Conservation (phyloP, 1,140 invertebrate species). For the Theocolax elegans region DNA sequence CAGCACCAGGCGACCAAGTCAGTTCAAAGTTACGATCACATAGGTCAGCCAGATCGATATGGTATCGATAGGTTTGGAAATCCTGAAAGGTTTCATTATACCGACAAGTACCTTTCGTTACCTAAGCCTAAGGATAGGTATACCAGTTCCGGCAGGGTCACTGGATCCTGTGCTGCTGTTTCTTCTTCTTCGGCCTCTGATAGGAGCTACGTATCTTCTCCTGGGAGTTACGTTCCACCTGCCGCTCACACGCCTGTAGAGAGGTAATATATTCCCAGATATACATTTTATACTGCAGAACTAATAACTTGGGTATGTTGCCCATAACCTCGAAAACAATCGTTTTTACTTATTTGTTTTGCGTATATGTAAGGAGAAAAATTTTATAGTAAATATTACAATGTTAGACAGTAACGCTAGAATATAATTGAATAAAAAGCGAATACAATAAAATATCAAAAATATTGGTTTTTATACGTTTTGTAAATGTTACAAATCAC, state of each 20-base stretch:
- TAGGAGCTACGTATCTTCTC: conserved; percentile 51
- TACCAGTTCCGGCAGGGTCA: conserved; percentile 55
- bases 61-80: conserved; percentile 14
- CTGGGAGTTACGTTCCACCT: conserved; percentile 71
- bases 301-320: background rate
- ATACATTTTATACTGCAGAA: background rate
- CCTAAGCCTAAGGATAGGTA: conserved; percentile 66
- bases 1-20: conserved; percentile 50
- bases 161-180: conserved; percentile 58
- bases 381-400: too few relatives aligned
- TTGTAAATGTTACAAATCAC: too few relatives aligned
- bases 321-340: background rate
- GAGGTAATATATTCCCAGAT: conserved; percentile 58
- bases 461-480: too few relatives aligned
- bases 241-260: conserved; percentile 77
- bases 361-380: too few relatives aligned
- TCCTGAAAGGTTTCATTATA: conserved; percentile 50
- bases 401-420: too few relatives aligned
- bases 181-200: conserved; percentile 50
- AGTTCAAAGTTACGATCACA: conserved; percentile 50
- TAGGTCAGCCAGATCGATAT: conserved; percentile 53
- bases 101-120: conserved; percentile 65
- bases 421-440: too few relatives aligned
- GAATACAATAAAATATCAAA: too few relatives aligned
- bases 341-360: conserved; percentile 12